Percentiles rank a stretch among this genome's conserved stretches.
Conservation (phyloP, 1,140 invertebrate species). For the Drosophila pectinifera region DNA sequence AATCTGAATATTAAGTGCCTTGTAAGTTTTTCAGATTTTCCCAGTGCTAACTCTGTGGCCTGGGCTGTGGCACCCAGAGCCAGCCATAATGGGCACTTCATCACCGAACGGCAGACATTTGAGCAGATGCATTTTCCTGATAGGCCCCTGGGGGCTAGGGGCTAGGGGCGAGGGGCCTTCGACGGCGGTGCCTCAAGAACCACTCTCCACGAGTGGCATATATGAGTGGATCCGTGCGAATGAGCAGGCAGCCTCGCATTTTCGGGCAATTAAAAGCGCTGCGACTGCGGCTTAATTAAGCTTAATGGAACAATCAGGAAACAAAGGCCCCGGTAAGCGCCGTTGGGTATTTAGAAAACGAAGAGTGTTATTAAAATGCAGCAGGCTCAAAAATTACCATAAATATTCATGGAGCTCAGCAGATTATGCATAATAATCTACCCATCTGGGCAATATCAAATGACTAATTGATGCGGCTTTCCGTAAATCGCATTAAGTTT, state of each 20-base stretch:
- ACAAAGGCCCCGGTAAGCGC: not conserved
- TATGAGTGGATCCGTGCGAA: conserved; percentile 25
- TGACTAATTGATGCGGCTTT: not conserved
- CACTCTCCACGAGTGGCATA: conserved; percentile 21
- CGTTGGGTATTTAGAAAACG: not conserved
- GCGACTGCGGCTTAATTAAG: conserved; percentile 15
- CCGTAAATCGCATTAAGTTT: no score
- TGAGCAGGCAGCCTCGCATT: conserved; percentile 19
- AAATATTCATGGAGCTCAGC: conserved; percentile 1
- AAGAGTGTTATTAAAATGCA: not conserved
- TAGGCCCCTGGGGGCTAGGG: conserved; percentile 15
- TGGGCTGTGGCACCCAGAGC: not conserved
- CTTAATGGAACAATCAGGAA: not conserved
- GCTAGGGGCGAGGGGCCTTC: no score
- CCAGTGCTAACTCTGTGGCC: not conserved
- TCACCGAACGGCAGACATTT: conserved; percentile 13
- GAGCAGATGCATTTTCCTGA: conserved; percentile 35
- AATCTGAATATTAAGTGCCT: no score
- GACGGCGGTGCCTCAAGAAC: conserved; percentile 13
- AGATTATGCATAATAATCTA: conserved; percentile 7
- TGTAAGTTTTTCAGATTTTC: no score
- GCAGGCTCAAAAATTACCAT: no score
- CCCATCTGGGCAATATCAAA: not conserved
- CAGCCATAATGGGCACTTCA: conserved; percentile 1
- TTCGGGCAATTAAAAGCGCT: conserved; percentile 28